These are phyloP conservation scores for Drosophila bipectinata DNA, from an alignment of 1,140 invertebrate species.

Conservation along the genomic window DNA sequence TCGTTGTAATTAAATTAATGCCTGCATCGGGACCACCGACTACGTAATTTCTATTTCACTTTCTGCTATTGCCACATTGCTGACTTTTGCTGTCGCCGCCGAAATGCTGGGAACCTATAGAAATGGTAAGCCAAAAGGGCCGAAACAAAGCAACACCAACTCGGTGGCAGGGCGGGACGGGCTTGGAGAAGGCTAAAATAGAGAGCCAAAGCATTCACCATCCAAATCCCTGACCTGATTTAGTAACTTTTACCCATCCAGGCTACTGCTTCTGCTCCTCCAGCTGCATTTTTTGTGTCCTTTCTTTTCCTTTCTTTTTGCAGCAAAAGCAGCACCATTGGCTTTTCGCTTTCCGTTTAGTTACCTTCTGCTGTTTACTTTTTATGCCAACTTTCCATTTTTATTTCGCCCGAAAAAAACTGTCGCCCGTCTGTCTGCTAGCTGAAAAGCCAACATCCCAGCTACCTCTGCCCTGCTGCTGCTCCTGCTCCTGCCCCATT, in stretches of 20 bases:
- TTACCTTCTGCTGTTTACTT: constrained; percentile 71
- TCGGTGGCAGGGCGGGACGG: background rate
- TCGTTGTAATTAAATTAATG: constrained; percentile 75
- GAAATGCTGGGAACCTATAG: constrained; percentile 27
- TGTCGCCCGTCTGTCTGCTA: constrained; percentile 64
- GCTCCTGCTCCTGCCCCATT: background rate
- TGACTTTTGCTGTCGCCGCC: constrained; percentile 1
- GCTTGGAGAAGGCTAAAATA: background rate
- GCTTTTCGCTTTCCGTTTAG: constrained; percentile 73
- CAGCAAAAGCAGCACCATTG: constrained; percentile 39
- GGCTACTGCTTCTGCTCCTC: constrained; percentile 6
- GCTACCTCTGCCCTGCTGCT: constrained; percentile 19
- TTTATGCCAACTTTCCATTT: constrained; percentile 80
- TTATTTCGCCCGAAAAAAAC: constrained; percentile 58
- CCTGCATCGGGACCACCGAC: constrained; percentile 55
- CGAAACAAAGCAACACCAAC: constrained; percentile 39
- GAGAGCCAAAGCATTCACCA: constrained; percentile 34
- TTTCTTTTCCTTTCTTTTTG: constrained; percentile 25
- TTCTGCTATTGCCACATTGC: constrained; percentile 17
- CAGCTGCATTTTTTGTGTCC: constrained; percentile 30
- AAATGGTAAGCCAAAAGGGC: constrained; percentile 8
- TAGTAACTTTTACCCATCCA: constrained; percentile 44
- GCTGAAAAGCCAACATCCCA: constrained; percentile 48
- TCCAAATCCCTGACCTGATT: constrained; percentile 79
- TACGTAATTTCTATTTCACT: constrained; percentile 73